These are phyloP conservation scores for Menura novaehollandiae DNA, from an alignment of 2,113 vertebrate species.

Conservation along the genomic window DNA sequence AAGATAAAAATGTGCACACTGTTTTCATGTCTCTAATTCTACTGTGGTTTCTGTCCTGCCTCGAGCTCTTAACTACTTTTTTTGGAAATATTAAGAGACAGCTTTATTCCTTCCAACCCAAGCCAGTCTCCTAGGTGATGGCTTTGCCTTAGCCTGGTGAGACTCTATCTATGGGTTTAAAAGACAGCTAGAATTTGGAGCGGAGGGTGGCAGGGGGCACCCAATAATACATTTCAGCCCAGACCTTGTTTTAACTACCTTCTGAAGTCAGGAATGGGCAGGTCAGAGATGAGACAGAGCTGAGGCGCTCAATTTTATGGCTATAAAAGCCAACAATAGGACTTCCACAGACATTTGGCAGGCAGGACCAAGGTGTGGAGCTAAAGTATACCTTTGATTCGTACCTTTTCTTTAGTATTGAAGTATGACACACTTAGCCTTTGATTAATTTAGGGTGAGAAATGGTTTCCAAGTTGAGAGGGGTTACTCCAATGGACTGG, in stretches of 20 bases:
- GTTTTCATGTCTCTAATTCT: background rate
- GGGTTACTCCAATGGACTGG: background rate
- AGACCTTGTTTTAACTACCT: background rate
- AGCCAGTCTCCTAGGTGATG: background rate
- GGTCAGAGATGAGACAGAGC: background rate
- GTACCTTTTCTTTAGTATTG: background rate
- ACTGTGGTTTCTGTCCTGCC: background rate
- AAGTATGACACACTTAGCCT: background rate
- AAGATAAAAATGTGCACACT: slow-evolving; percentile 5
- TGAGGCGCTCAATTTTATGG: background rate
- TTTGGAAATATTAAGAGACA: background rate
- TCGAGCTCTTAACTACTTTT: background rate
- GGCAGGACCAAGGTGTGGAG: background rate
- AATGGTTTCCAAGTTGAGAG: background rate
- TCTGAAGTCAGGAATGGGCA: background rate
- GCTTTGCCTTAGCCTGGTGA: background rate
- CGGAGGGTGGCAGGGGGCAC: too few relatives aligned
- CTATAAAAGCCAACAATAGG: background rate
- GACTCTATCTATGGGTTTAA: background rate
- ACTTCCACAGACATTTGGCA: background rate
- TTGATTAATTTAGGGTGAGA: background rate
- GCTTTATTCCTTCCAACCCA: background rate
- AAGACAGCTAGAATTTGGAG: background rate
- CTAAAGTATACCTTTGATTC: background rate
- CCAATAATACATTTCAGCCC: background rate